Percentiles rank a stretch among this genome's conserved stretches.
Evolutionary conservation across 1,140 invertebrate species (phyloP).

Genomic region (Centruroides vittatus): DNA sequence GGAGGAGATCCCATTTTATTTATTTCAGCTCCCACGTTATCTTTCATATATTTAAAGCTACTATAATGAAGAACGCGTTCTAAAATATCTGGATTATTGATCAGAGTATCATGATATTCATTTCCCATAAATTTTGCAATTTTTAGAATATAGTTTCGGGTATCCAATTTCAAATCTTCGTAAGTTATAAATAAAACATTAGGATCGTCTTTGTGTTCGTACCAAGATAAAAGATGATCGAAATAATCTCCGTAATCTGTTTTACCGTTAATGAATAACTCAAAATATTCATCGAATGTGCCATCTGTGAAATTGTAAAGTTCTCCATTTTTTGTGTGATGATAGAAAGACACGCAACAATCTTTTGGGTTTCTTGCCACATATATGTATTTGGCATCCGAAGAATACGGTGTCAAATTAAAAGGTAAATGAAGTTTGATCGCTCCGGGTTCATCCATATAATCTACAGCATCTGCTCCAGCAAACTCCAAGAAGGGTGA

Average conservation of each 20-base stretch:
- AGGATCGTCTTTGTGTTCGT: conserved; percentile 12
- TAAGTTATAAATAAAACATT: conserved; percentile 27
- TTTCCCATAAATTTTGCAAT: conserved; percentile 28
- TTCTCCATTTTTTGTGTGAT: conserved; percentile 24
- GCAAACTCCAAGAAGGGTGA: not conserved
- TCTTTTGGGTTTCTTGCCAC: conserved; percentile 9
- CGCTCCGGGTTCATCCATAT: not conserved
- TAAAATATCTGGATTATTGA: not conserved
- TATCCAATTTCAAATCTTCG: conserved; percentile 12
- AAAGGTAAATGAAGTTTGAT: conserved; percentile 14
- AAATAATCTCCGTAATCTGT: conserved; percentile 30
- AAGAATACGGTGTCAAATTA: conserved; percentile 6
- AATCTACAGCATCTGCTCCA: not conserved
- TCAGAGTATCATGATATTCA: not conserved
- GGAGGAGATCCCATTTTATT: too few species aligned
- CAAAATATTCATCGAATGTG: conserved; percentile 30
- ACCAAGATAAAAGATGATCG: conserved; percentile 25
- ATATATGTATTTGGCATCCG: conserved; percentile 16
- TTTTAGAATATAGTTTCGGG: conserved; percentile 1
- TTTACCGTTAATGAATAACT: conserved; percentile 24
- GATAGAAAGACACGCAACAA: conserved; percentile 47
- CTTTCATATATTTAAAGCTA: conserved; percentile 5
- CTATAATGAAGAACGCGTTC: conserved; percentile 3
- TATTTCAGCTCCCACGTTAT: too few species aligned
- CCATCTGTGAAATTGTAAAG: not conserved